phyloP scores from a whole-genome alignment of 2,888 invertebrate species.

The Lysandra coridon region DNA sequence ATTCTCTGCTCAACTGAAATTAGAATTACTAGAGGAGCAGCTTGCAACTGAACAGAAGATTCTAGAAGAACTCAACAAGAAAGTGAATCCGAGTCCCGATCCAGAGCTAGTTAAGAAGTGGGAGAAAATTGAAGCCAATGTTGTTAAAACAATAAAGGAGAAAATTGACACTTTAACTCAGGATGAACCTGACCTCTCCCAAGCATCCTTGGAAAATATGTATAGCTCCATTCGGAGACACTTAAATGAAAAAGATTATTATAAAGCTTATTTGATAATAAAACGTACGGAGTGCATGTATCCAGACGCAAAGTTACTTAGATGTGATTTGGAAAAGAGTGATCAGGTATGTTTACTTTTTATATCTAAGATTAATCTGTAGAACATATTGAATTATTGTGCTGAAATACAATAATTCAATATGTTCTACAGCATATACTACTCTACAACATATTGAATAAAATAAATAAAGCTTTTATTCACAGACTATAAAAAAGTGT shows the following conservation, averaged over 20 bases:
- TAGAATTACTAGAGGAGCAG: conserved; percentile 80
- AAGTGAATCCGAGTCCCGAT: conserved; percentile 69
- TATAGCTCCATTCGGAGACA: conserved; percentile 68
- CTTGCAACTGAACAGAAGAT: conserved; percentile 82
- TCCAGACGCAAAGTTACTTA: conserved; percentile 69
- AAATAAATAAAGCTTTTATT: not conserved
- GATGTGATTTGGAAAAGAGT: conserved; percentile 72
- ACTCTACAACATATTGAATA: no score
- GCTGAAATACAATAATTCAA: no score
- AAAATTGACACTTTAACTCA: conserved; percentile 71
- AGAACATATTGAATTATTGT: no score
- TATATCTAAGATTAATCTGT: not conserved
- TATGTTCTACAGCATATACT: no score
- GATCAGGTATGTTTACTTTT: conserved; percentile 61
- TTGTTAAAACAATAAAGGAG: conserved; percentile 72
- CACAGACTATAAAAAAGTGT: not conserved
- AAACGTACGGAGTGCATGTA: conserved; percentile 72
- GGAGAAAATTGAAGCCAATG: conserved; percentile 75
- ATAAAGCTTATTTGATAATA: conserved; percentile 75
- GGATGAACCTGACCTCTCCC: conserved; percentile 70
- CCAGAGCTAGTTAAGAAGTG: conserved; percentile 72
- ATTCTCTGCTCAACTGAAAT: conserved; percentile 86
- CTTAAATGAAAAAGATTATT: conserved; percentile 71
- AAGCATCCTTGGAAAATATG: conserved; percentile 67
- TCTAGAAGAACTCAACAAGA: conserved; percentile 81